Percentiles rank a stretch among this genome's conserved stretches.
Evolutionary conservation across 2,888 invertebrate species (phyloP).

Genomic region (Calliopum simillimum): DNA sequence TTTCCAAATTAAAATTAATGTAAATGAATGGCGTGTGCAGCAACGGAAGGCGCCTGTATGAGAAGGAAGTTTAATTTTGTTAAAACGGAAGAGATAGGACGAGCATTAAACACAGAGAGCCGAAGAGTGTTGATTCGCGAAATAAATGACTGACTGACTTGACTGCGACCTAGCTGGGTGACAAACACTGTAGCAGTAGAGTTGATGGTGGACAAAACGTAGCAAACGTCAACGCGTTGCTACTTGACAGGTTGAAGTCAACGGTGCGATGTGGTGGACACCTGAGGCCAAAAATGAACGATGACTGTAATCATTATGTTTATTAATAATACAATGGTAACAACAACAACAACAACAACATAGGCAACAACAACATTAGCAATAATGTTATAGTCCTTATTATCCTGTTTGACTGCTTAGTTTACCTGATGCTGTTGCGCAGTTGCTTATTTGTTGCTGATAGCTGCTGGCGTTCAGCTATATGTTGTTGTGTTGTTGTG

Average conservation of each 20-base stretch:
- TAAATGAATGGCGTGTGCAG: constrained; percentile 5
- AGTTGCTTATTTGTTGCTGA: constrained; percentile 19
- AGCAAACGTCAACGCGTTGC: background rate
- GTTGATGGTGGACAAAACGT: background rate
- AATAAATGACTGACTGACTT: constrained; percentile 4
- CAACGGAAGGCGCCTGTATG: background rate
- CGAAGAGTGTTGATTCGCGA: too few relatives aligned
- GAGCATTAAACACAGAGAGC: background rate
- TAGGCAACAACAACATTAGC: background rate
- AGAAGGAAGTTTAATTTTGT: background rate
- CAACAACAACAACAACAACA: constrained; percentile 24
- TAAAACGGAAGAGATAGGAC: background rate
- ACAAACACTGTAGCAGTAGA: too few relatives aligned
- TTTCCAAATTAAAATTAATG: constrained; percentile 23
- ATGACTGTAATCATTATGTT: constrained; percentile 17
- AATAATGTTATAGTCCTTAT: constrained; percentile 7
- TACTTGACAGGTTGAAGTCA: background rate
- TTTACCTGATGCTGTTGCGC: background rate
- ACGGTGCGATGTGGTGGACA: background rate
- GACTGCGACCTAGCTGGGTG: background rate
- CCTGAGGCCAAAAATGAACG: constrained; percentile 21
- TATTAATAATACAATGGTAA: constrained; percentile 8
- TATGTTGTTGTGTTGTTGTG: background rate
- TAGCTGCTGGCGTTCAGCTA: background rate
- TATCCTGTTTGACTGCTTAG: background rate